These are phyloP conservation scores for Cerceris ruficornis DNA, from an alignment of 2,888 invertebrate genomes.

Conservation along the genomic window DNA sequence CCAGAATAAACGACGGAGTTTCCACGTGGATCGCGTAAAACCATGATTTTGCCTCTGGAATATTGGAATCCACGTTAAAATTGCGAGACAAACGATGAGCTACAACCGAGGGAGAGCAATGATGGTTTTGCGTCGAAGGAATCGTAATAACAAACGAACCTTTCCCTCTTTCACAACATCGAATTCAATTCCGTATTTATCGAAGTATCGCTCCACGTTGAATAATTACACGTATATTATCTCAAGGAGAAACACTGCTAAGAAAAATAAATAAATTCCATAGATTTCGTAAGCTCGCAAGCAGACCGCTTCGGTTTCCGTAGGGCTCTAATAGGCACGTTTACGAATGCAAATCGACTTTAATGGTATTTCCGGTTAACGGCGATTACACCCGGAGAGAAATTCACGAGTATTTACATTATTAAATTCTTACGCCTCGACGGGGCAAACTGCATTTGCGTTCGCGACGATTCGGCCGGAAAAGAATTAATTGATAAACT, in stretches of 20 bases:
- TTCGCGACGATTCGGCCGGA: conserved; percentile 6
- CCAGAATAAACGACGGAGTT: conserved; percentile 49
- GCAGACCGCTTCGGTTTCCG: neutral
- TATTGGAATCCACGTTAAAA: conserved; percentile 39
- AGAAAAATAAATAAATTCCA: too few species aligned
- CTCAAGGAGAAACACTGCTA: too few species aligned
- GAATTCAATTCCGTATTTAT: too few species aligned
- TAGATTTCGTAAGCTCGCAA: neutral
- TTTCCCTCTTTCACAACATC: too few species aligned
- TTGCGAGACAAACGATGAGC: conserved; percentile 11
- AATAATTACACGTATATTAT: neutral
- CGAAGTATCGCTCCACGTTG: neutral
- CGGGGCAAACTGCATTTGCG: conserved; percentile 1
- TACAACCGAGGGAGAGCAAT: neutral
- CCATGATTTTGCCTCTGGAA: conserved; percentile 31
- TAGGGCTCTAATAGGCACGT: neutral
- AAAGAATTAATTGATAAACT: conserved; percentile 52
- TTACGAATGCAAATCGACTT: neutral
- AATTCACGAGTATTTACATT: conserved; percentile 23
- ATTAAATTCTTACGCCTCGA: conserved; percentile 43
- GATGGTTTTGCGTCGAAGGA: neutral
- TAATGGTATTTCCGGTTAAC: conserved; percentile 5
- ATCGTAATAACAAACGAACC: neutral
- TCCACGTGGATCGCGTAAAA: conserved; percentile 38
- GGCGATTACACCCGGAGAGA: conserved; percentile 11